These are phyloP conservation scores for Pocillopora damicornis DNA, from an alignment of 64 coral and sea anemone species.

Conservation along the genomic window DNA sequence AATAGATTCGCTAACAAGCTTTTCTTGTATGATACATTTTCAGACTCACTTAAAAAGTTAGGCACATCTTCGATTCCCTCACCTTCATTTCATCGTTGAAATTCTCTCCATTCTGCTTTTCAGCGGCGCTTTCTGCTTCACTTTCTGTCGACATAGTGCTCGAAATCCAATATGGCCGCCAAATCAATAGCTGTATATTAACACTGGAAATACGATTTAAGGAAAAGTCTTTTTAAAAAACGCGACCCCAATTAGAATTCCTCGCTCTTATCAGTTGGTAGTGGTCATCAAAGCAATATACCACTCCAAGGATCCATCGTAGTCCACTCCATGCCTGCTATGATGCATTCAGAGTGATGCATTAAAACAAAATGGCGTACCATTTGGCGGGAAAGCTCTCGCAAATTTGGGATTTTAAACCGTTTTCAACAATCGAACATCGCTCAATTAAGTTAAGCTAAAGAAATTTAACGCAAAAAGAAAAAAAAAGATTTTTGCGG, in stretches of 20 bases:
- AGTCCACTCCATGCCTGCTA: background rate
- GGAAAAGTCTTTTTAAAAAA: background rate
- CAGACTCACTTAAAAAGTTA: background rate
- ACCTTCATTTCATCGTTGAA: constrained; percentile 48
- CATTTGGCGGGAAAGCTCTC: constrained; percentile 33
- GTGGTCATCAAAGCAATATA: constrained; percentile 1
- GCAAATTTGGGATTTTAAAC: background rate
- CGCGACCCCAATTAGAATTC: background rate
- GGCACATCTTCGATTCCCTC: background rate
- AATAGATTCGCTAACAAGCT: background rate
- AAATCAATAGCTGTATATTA: background rate
- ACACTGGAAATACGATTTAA: constrained; percentile 8
- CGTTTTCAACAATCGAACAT: background rate
- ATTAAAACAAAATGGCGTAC: constrained; percentile 35
- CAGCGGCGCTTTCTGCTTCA: background rate
- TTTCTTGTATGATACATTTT: background rate
- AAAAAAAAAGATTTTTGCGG: background rate
- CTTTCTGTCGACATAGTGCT: constrained; percentile 5
- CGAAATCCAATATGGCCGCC: constrained; percentile 37
- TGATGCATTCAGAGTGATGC: background rate
- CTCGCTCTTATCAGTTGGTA: constrained; percentile 6
- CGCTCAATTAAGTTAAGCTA: background rate
- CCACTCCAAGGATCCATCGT: background rate
- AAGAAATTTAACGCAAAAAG: background rate
- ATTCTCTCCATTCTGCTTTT: constrained; percentile 14